Evolutionary conservation across 2,888 invertebrate species (phyloP), one percentile per base, ranked within the genome.

Genomic region (Oxyscelio sp.): DNA sequence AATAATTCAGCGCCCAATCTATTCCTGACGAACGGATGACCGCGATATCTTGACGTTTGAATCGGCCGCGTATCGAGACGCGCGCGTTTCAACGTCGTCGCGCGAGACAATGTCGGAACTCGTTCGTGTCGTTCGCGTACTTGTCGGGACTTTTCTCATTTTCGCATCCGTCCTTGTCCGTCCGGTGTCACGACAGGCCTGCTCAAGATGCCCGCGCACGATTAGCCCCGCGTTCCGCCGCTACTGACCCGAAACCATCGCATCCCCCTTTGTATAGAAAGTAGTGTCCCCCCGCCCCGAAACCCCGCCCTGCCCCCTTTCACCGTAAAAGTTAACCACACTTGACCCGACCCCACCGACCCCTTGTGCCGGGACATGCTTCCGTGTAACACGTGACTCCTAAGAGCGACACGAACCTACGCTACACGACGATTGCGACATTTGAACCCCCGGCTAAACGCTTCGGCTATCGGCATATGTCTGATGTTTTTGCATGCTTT

Each of bases 1-100:
- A 90, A 92, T 92, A 91, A 92, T 92, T 92, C 91, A 90, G 88
- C 87, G 87, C 87, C 90, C 90, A 89, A 91, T 91, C 91, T 89
- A 90, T 92, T 86, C 85, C 75, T 68, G 83, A 83, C 81, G 87
- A 87, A 84, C 75, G 87, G 87, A 87, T 80, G 87, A 83, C 78
- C 79, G 85, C 50, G 85, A 83, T 90, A 91, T 91, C 91, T 91
- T 87, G 92, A 91, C 91, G 87, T 90, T 90, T 90, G 91, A 91
- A 92, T 92, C 91, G 92, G 71, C 77, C 56, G 82, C 77, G 59
- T 63, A 70, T 78, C 73, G 61, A 48, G 66, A 73, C 68, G 75
- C 15, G 61, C 78, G 75, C 75, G 82, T 82, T 75, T 92, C 91
- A 91, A 90, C 89, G 88, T 92, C 91, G 90, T 90, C 88, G 88